phyloP scores from a whole-genome alignment of 2,888 invertebrate genomes.

The Lamellibrachia columna region DNA sequence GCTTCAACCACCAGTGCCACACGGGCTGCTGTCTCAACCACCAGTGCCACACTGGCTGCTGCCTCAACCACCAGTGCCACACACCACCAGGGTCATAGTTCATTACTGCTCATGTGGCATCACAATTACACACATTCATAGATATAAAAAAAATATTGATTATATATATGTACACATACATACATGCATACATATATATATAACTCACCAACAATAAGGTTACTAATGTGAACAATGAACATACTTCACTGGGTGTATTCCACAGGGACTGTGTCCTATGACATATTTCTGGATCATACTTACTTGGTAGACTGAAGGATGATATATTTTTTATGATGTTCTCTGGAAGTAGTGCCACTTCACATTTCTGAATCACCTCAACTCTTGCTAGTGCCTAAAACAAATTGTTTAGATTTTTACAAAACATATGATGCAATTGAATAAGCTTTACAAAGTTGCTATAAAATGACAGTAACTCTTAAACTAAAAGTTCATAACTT shows the following conservation, averaged over 20 bases:
- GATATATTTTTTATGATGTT: constrained; percentile 4
- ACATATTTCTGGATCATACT: not conserved
- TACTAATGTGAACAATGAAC: not conserved
- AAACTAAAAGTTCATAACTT: no score
- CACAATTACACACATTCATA: no score
- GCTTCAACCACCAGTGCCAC: no score
- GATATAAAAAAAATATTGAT: no score
- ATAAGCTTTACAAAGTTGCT: no score
- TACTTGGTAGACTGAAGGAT: constrained; percentile 7
- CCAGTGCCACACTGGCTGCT: no score
- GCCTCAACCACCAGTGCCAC: no score
- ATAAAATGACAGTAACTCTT: no score
- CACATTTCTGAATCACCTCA: not conserved
- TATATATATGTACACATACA: not conserved
- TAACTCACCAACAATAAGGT: not conserved
- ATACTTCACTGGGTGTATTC: not conserved
- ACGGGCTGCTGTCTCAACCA: no score
- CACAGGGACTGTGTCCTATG: not conserved
- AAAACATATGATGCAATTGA: no score
- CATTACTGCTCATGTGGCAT: no score
- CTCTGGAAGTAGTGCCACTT: not conserved
- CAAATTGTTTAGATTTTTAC: not conserved
- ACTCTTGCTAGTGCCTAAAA: not conserved
- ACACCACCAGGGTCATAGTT: no score
- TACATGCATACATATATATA: not conserved